A percentile compares a stretch with the other conserved stretches of the same genome.
Conservation (phyloP, 92 coral and sea anemone species). For the Heliopora coerulea region DNA sequence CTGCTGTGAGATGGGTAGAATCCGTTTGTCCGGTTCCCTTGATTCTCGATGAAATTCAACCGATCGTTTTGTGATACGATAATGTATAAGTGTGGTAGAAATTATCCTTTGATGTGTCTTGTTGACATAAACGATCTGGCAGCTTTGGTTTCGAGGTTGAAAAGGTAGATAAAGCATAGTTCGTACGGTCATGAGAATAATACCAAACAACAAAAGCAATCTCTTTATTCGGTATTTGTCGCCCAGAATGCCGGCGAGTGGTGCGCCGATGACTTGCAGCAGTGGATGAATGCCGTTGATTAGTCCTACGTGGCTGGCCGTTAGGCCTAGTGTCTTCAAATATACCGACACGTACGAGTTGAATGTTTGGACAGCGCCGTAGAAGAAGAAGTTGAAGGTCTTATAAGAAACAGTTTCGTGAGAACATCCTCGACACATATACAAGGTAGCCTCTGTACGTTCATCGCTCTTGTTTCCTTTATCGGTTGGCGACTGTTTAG, state of each 20-base stretch:
- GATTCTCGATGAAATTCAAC: not conserved
- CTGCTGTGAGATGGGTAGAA: not conserved
- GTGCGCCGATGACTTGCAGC: constrained; percentile 65
- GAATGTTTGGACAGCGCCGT: constrained; percentile 65
- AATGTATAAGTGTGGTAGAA: constrained; percentile 22
- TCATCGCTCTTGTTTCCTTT: not conserved
- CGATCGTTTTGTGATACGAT: constrained; percentile 25
- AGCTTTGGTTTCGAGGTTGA: constrained; percentile 60
- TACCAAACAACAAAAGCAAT: constrained; percentile 54
- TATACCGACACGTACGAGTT: constrained; percentile 68
- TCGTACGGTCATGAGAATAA: constrained; percentile 59
- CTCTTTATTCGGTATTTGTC: constrained; percentile 59
- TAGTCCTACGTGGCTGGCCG: constrained; percentile 63
- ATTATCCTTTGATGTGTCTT: constrained; percentile 34
- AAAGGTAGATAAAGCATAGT: constrained; percentile 57
- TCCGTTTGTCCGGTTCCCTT: not conserved
- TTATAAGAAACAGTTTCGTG: constrained; percentile 56
- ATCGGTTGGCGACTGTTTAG: too few relatives aligned
- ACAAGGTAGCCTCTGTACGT: not conserved
- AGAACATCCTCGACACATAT: not conserved
- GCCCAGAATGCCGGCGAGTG: constrained; percentile 58
- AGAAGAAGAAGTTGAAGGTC: constrained; percentile 62
- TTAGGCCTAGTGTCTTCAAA: constrained; percentile 62
- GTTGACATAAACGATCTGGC: constrained; percentile 58
- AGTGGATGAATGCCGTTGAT: constrained; percentile 70